These are phyloP conservation scores for Brachypterus glaber DNA, from an alignment of 2,888 invertebrate species.

Conservation along the genomic window DNA sequence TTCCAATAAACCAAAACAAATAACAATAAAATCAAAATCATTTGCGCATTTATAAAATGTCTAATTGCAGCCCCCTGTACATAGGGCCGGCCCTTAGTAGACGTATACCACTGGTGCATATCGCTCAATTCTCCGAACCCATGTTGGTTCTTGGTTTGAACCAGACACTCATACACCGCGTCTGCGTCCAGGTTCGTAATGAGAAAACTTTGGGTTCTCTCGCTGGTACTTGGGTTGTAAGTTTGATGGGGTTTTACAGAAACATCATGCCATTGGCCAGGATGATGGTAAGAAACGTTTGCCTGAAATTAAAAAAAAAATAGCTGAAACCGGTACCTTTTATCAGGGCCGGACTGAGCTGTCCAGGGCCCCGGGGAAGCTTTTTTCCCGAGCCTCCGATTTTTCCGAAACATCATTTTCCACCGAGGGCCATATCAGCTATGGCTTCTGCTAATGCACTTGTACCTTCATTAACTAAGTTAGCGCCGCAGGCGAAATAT, in stretches of 20 bases:
- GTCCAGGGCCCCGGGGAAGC: no score
- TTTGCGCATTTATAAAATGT: not conserved
- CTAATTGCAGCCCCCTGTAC: constrained; percentile 15
- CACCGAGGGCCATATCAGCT: no score
- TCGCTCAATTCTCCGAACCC: constrained; percentile 49
- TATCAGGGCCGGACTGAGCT: no score
- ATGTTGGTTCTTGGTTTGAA: constrained; percentile 49
- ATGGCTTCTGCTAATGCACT: no score
- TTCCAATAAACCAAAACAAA: no score
- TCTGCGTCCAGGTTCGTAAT: constrained; percentile 44
- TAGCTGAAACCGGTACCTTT: no score
- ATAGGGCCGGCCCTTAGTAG: constrained; percentile 31
- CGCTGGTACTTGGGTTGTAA: constrained; percentile 35
- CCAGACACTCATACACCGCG: constrained; percentile 47
- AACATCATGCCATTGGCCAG: constrained; percentile 47
- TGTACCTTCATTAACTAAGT: no score
- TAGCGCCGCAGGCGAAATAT: no score
- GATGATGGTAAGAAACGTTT: constrained; percentile 44
- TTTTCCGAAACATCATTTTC: no score
- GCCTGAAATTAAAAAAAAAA: no score
- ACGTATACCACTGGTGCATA: constrained; percentile 46
- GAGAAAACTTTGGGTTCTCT: constrained; percentile 41
- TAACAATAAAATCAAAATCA: no score
- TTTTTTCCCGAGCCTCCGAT: no score
- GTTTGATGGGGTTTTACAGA: constrained; percentile 39